Evolutionary conservation across 2,113 vertebrate genomes (phyloP).

Genomic region (Naja naja): DNA sequence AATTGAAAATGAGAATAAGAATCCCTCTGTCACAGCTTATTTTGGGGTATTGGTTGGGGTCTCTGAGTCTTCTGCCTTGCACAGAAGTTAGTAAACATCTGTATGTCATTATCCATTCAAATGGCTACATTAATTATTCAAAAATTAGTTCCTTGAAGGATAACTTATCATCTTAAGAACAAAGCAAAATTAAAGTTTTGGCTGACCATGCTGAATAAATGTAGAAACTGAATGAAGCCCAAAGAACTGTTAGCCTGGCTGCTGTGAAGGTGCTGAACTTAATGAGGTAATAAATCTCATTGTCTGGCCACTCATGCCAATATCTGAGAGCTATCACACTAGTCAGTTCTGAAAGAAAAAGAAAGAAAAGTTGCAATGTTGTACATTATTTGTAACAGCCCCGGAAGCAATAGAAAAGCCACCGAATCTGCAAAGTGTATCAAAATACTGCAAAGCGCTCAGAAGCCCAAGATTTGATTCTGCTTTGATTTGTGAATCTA

Average conservation of each 20-base stretch:
- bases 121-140: neutral
- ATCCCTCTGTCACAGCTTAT: neutral
- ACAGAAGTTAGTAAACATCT: neutral
- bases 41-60: no score
- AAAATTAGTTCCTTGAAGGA: neutral
- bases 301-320: neutral
- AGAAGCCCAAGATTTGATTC: neutral
- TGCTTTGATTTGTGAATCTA: neutral
- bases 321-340: neutral
- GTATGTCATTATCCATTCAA: neutral
- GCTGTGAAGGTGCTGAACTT: neutral
- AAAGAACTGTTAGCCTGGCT: neutral
- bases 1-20: neutral
- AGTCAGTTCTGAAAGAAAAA: neutral
- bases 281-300: neutral
- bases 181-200: neutral
- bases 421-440: neutral
- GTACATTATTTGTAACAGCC: neutral
- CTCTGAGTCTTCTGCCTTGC: neutral
- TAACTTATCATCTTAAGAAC: neutral
- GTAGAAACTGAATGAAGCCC: neutral
- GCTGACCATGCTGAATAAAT: neutral
- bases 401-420: neutral
- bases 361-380: neutral
- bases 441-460: neutral